phyloP scores from a whole-genome alignment of 1,140 invertebrate genomes.

The Drosophila equinoxialis region DNA sequence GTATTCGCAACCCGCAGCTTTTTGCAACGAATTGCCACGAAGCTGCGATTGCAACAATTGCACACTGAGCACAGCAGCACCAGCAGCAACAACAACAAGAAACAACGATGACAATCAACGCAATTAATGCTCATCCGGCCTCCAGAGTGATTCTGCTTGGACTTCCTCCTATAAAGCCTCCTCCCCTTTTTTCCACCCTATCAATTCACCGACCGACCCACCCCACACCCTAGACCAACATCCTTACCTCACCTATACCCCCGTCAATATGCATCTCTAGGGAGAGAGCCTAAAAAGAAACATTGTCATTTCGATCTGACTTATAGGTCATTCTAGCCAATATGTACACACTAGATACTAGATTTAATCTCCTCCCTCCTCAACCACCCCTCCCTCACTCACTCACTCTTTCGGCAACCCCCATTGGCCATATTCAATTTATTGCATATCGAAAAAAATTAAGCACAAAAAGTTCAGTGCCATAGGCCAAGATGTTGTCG shows the following conservation, averaged over 20 bases:
- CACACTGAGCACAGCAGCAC: constrained; percentile 46
- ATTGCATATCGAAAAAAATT: constrained; percentile 72
- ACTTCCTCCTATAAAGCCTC: constrained; percentile 27
- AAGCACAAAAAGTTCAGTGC: constrained; percentile 80
- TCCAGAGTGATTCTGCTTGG: constrained; percentile 40
- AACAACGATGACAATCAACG: constrained; percentile 76
- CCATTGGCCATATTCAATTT: constrained; percentile 64
- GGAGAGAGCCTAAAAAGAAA: not conserved
- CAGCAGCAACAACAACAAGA: constrained; percentile 34
- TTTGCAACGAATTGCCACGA: constrained; percentile 47
- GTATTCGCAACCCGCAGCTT: constrained; percentile 71
- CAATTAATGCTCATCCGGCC: constrained; percentile 80
- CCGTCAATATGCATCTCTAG: no score
- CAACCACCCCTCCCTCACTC: no score
- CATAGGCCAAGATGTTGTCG: constrained; percentile 62
- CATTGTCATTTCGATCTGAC: not conserved
- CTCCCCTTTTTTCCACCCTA: not conserved
- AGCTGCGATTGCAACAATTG: constrained; percentile 64
- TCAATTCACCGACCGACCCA: no score
- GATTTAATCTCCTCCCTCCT: not conserved
- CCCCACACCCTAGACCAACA: not conserved
- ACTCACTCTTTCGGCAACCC: constrained; percentile 3
- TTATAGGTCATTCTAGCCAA: constrained; percentile 15
- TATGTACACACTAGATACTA: constrained; percentile 7
- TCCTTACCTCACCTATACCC: no score